Conservation (phyloP, 2,888 invertebrate genomes). For the Stictocephala bisonia region DNA sequence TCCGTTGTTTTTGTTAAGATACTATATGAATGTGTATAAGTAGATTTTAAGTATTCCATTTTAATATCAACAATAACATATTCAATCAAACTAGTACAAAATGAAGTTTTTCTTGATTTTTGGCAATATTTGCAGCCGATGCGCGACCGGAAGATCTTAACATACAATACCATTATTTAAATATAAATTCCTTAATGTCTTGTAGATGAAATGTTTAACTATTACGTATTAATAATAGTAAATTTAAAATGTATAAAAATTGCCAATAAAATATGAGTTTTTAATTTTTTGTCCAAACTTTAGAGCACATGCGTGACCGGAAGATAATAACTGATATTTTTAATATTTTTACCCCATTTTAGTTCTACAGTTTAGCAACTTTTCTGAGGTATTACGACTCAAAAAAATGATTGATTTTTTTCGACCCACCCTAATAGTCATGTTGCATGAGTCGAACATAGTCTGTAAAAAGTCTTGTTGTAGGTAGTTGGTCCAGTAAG, state of each 20-base stretch:
- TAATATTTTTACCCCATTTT: conserved; percentile 29
- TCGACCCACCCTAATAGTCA: conserved; percentile 34
- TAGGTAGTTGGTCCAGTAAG: too few species aligned
- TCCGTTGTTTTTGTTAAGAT: neutral
- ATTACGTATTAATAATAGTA: conserved; percentile 18
- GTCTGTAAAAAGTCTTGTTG: too few species aligned
- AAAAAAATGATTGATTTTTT: conserved; percentile 29
- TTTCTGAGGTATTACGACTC: conserved; percentile 34
- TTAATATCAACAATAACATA: neutral
- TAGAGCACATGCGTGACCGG: conserved; percentile 18
- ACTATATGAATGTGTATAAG: conserved; percentile 21
- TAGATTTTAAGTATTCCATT: neutral
- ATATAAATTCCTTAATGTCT: conserved; percentile 14
- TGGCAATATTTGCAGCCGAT: conserved; percentile 20
- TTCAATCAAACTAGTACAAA: neutral
- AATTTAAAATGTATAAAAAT: conserved; percentile 1
- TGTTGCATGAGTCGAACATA: too few species aligned
- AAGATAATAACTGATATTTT: conserved; percentile 21
- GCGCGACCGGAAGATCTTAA: conserved; percentile 32
- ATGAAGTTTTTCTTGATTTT: neutral
- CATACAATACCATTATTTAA: conserved; percentile 3
- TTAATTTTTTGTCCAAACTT: conserved; percentile 1
- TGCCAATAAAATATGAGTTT: conserved; percentile 1
- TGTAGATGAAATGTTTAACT: conserved; percentile 22
- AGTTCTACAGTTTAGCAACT: conserved; percentile 65